Conservation (phyloP, 2,797 vertebrate genomes). For the Megaceryle alcyon region DNA sequence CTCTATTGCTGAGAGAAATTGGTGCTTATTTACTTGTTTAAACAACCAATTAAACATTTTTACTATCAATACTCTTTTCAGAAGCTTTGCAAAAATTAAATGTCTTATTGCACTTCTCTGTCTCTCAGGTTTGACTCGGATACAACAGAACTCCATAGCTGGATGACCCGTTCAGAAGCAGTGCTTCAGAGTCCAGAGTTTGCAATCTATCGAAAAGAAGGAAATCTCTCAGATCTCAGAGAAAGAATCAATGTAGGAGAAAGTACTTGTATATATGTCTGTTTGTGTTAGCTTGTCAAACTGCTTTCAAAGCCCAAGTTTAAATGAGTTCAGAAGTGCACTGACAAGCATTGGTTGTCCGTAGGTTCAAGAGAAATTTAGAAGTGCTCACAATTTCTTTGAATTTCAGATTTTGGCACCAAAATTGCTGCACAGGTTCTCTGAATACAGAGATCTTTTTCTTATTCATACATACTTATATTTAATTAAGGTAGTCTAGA, state of each 20-base stretch:
- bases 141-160: slow-evolving; percentile 97
- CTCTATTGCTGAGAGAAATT: background rate
- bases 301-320: background rate
- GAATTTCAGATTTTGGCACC: background rate
- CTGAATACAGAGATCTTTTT: background rate
- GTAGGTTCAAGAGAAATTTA: background rate
- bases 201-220: slow-evolving; percentile 90
- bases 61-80: background rate
- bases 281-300: background rate
- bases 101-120: background rate
- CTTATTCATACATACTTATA: background rate
- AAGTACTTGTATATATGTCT: background rate
- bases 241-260: slow-evolving; percentile 93
- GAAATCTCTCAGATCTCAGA: slow-evolving; percentile 89
- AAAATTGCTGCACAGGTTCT: background rate
- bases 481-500: background rate
- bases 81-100: background rate
- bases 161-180: slow-evolving; percentile 97
- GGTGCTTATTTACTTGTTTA: background rate
- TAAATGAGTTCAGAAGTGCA: background rate
- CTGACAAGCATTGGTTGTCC: background rate
- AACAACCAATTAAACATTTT: background rate
- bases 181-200: slow-evolving; percentile 94
- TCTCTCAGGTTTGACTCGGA: slow-evolving; percentile 92
- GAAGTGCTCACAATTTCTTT: background rate